Evolutionary conservation across 2,888 invertebrate genomes (phyloP).

Genomic region (Neoaliturus tenellus): DNA sequence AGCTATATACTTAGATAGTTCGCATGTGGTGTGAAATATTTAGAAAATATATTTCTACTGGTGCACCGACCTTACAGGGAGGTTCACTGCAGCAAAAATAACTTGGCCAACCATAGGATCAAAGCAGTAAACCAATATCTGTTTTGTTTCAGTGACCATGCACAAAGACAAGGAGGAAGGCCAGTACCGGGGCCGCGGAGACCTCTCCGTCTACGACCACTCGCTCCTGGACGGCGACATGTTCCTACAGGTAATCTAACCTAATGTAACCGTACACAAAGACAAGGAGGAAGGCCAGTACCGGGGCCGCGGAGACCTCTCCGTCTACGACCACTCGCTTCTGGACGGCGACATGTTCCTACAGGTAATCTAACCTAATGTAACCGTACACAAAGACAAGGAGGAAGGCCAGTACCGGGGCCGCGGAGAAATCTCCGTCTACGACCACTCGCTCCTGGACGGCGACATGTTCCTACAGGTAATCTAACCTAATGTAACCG

Average conservation of each 20-base stretch:
- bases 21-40: too few relatives aligned
- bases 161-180: conserved; percentile 93
- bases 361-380: too few relatives aligned
- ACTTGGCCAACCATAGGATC: too few relatives aligned
- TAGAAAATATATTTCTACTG: too few relatives aligned
- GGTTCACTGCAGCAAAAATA: too few relatives aligned
- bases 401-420: conserved; percentile 77
- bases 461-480: conserved; percentile 97
- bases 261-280: conserved; percentile 89
- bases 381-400: conserved; percentile 96
- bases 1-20: too few relatives aligned
- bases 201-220: conserved; percentile 91
- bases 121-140: too few relatives aligned
- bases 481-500: conserved; percentile 79
- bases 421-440: conserved; percentile 70
- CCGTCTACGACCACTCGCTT: conserved; percentile 69
- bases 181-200: conserved; percentile 80
- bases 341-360: conserved; percentile 97
- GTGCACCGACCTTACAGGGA: too few relatives aligned
- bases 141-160: conserved; percentile 81
- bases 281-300: conserved; percentile 84
- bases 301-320: conserved; percentile 72
- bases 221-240: too few relatives aligned
- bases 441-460: conserved; percentile 88
- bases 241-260: too few relatives aligned